phyloP scores from a whole-genome alignment of 2,113 vertebrate species.

The Aegithalos caudatus region DNA sequence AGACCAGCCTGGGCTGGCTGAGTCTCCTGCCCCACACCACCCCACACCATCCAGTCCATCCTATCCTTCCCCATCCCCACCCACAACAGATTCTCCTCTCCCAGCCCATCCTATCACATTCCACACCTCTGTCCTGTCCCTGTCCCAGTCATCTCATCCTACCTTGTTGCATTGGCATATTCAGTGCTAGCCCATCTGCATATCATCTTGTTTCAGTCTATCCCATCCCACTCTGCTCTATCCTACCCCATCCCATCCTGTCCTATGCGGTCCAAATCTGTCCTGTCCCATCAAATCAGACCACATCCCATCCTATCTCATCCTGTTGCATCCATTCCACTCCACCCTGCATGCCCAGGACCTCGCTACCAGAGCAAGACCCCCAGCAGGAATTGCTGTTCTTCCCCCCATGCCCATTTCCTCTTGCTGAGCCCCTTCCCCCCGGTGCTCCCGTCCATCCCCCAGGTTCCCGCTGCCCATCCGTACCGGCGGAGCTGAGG shows the following conservation, averaged over 20 bases:
- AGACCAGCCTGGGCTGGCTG: neutral
- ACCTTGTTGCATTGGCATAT: neutral
- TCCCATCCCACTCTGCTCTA: too few species aligned
- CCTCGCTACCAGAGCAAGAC: neutral
- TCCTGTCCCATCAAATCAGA: too few species aligned
- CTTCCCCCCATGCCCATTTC: neutral
- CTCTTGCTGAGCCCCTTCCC: neutral
- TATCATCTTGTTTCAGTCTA: neutral
- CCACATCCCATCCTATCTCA: neutral
- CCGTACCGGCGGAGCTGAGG: slow-evolving; percentile 69
- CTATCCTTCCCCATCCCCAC: neutral
- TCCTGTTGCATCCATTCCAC: neutral
- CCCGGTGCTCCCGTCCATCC: neutral
- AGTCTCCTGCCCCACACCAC: rapidly evolving
- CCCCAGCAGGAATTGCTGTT: neutral
- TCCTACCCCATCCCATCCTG: neutral
- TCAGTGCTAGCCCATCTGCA: neutral
- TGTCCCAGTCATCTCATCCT: neutral
- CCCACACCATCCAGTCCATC: neutral
- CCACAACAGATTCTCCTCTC: neutral
- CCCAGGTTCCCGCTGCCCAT: rapidly evolving
- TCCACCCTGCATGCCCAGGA: neutral
- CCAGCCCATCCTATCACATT: neutral
- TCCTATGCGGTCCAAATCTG: neutral
- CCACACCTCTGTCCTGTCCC: neutral